phyloP scores from a whole-genome alignment of 2,888 invertebrate species.

The Ceratothoa steindachneri region DNA sequence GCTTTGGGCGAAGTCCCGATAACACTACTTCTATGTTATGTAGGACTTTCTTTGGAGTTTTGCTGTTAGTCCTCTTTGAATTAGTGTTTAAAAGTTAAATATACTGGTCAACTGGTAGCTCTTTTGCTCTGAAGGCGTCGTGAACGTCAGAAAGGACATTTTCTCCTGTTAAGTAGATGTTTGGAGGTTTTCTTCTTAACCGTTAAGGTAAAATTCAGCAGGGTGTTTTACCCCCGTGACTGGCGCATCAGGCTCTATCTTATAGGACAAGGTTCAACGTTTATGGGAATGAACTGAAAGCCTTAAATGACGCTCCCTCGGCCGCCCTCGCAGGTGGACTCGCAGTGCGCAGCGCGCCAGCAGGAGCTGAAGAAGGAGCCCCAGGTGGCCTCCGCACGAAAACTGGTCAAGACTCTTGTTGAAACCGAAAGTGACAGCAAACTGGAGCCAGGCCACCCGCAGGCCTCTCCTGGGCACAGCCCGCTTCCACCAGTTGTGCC shows the following conservation, averaged over 20 bases:
- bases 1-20: too few species aligned
- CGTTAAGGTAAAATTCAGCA: not conserved
- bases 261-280: not conserved
- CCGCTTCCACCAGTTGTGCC: too few species aligned
- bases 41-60: too few species aligned
- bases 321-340: conserved; percentile 4
- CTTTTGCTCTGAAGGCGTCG: too few species aligned
- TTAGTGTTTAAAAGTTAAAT: too few species aligned
- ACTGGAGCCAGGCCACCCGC: not conserved
- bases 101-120: too few species aligned
- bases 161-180: too few species aligned
- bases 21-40: too few species aligned
- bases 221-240: not conserved
- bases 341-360: not conserved
- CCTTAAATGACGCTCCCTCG: not conserved
- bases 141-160: too few species aligned
- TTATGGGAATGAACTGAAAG: not conserved
- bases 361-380: not conserved
- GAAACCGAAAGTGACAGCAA: not conserved
- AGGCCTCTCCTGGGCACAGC: not conserved
- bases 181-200: conserved; percentile 20
- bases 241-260: too few species aligned
- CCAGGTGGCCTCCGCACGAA: not conserved
- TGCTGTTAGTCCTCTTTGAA: too few species aligned
- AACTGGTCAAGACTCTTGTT: not conserved